phyloP scores from a whole-genome alignment of 2,888 invertebrate species.

The Noctua janthe region DNA sequence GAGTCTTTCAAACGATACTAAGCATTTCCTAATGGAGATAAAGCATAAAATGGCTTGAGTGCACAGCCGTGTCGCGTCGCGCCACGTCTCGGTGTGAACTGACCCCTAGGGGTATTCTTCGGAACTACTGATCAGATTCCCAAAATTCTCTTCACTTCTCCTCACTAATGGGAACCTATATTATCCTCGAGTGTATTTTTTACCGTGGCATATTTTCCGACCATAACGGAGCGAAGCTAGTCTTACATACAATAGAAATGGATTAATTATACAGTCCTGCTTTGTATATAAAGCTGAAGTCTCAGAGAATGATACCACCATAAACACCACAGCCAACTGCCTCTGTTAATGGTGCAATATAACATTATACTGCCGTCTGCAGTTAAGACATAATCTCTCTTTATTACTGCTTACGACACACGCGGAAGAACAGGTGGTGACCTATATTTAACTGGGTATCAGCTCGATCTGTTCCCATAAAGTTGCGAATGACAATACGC shows the following conservation, averaged over 20 bases:
- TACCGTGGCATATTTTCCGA: too few relatives aligned
- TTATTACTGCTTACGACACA: conserved; percentile 38
- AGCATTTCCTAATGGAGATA: too few relatives aligned
- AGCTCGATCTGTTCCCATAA: conserved; percentile 9
- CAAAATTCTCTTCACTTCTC: too few relatives aligned
- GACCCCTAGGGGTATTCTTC: not conserved
- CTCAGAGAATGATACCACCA: conserved; percentile 13
- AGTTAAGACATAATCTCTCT: conserved; percentile 48
- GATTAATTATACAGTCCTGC: too few relatives aligned
- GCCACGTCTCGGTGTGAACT: too few relatives aligned
- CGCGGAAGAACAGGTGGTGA: conserved; percentile 53
- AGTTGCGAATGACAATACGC: conserved; percentile 23
- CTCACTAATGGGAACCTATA: too few relatives aligned
- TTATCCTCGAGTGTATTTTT: too few relatives aligned
- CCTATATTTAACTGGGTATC: conserved; percentile 50
- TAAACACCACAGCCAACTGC: conserved; percentile 29
- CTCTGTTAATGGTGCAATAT: conserved; percentile 42
- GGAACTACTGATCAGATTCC: not conserved
- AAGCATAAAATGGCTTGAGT: too few relatives aligned
- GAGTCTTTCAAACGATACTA: too few relatives aligned
- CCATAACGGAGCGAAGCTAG: too few relatives aligned
- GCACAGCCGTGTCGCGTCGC: too few relatives aligned
- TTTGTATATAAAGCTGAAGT: not conserved
- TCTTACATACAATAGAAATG: not conserved
- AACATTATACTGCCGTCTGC: conserved; percentile 48